Percentiles rank a stretch among this genome's conserved stretches.
phyloP scores from a whole-genome alignment of 1,140 invertebrate genomes.

The Pseudomyrmex concolor region DNA sequence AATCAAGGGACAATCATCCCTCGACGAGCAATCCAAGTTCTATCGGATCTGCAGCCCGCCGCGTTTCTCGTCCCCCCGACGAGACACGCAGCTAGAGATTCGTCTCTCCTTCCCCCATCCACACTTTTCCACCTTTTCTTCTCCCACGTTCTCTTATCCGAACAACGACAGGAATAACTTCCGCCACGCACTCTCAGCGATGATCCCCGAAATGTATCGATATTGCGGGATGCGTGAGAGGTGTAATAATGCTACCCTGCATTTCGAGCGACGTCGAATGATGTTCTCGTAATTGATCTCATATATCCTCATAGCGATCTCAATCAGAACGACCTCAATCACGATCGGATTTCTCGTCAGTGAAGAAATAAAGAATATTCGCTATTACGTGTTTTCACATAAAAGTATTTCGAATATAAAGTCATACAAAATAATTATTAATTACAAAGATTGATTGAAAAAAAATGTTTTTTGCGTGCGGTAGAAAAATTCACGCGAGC shows the following conservation, averaged over 20 bases:
- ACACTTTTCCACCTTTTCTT: not conserved
- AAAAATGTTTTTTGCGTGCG: too few species aligned
- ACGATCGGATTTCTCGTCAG: not conserved
- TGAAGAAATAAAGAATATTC: not conserved
- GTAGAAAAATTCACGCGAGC: not conserved
- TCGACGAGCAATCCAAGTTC: constrained; percentile 76
- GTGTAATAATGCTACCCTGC: constrained; percentile 18
- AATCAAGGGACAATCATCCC: constrained; percentile 82
- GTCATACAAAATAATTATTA: too few species aligned
- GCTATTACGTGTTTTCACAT: not conserved
- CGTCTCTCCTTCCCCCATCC: constrained; percentile 16
- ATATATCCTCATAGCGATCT: constrained; percentile 16
- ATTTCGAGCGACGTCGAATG: constrained; percentile 21
- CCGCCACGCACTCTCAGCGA: constrained; percentile 21
- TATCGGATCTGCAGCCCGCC: constrained; percentile 73
- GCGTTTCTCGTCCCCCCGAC: constrained; percentile 49
- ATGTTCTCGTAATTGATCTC: constrained; percentile 28
- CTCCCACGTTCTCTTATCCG: constrained; percentile 57
- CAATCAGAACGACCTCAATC: not conserved
- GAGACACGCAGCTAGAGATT: constrained; percentile 60
- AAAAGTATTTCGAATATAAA: not conserved
- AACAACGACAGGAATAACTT: constrained; percentile 68
- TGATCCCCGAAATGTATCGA: constrained; percentile 39
- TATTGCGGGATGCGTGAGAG: constrained; percentile 27
- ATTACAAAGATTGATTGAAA: too few species aligned